Evolutionary conservation across 2,888 invertebrate species (phyloP).

Genomic region (Apamea monoglypha): DNA sequence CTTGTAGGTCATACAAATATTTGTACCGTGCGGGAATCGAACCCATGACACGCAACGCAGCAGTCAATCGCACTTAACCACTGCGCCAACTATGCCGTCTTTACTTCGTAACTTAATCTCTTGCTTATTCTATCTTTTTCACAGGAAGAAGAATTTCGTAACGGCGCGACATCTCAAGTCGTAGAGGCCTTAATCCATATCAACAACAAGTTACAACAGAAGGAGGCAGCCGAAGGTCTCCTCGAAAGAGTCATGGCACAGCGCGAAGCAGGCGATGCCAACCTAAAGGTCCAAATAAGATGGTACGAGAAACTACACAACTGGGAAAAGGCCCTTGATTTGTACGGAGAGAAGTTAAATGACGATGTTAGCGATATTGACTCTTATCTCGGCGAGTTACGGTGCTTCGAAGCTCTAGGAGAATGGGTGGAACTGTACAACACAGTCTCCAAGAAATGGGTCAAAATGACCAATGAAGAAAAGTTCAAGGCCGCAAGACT

Average conservation of each 20-base stretch:
- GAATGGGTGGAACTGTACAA: constrained; percentile 98
- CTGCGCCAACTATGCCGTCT: no score
- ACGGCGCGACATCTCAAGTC: constrained; percentile 95
- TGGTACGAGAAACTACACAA: constrained; percentile 99
- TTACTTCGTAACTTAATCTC: no score
- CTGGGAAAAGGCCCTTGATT: constrained; percentile 98
- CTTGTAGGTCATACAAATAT: no score
- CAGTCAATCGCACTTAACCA: no score
- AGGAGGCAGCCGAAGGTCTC: constrained; percentile 98
- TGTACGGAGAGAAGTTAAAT: constrained; percentile 95
- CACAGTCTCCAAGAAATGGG: constrained; percentile 95
- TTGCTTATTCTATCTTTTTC: no score
- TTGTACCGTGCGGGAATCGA: no score
- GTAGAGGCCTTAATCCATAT: constrained; percentile 98
- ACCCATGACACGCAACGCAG: no score
- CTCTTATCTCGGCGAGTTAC: constrained; percentile 97
- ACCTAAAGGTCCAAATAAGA: constrained; percentile 92
- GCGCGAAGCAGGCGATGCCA: constrained; percentile 92
- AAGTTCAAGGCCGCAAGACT: constrained; percentile 95
- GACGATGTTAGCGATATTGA: constrained; percentile 93
- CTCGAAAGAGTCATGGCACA: constrained; percentile 97
- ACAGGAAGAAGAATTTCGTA: constrained; percentile 97
- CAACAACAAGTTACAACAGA: constrained; percentile 99
- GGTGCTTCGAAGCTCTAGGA: constrained; percentile 98
- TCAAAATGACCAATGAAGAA: constrained; percentile 90